phyloP scores from a whole-genome alignment of 2,888 invertebrate genomes.

The Andrena flavipes region DNA sequence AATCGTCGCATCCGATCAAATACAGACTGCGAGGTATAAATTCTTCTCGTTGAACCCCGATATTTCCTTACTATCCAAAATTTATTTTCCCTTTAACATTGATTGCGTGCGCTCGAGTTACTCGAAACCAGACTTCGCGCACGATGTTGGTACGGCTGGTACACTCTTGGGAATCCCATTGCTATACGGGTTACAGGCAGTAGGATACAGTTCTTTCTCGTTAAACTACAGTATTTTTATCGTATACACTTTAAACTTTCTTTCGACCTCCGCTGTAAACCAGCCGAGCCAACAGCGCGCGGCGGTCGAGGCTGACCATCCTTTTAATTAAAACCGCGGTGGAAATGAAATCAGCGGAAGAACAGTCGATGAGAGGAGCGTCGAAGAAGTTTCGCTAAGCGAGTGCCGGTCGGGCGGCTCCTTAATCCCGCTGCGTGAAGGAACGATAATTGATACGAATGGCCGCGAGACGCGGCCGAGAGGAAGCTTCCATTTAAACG shows the following conservation, averaged over 20 bases:
- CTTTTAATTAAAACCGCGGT: constrained; percentile 43
- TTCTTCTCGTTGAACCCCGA: too few species aligned
- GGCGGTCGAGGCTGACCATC: neutral
- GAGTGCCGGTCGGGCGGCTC: constrained; percentile 48
- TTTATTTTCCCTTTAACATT: too few species aligned
- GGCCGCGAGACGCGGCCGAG: constrained; percentile 72
- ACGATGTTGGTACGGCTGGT: too few species aligned
- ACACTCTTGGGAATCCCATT: too few species aligned
- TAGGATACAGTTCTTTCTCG: too few species aligned
- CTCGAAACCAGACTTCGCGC: too few species aligned
- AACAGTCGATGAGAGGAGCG: constrained; percentile 54
- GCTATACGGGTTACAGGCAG: too few species aligned
- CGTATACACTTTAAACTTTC: neutral
- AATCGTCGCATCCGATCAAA: too few species aligned
- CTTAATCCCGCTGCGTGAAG: constrained; percentile 77
- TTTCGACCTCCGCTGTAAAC: neutral
- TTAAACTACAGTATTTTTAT: neutral
- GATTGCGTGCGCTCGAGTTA: too few species aligned
- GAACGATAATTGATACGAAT: constrained; percentile 82
- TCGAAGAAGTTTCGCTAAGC: constrained; percentile 49
- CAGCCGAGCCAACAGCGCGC: neutral
- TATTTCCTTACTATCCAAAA: too few species aligned
- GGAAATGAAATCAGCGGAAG: constrained; percentile 33
- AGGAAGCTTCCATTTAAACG: constrained; percentile 78
- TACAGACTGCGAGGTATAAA: too few species aligned